A percentile compares a stretch with the other conserved stretches of the same genome.
Evolutionary conservation across 2,797 vertebrate genomes (phyloP).

Genomic region (Taenioides sp.): DNA sequence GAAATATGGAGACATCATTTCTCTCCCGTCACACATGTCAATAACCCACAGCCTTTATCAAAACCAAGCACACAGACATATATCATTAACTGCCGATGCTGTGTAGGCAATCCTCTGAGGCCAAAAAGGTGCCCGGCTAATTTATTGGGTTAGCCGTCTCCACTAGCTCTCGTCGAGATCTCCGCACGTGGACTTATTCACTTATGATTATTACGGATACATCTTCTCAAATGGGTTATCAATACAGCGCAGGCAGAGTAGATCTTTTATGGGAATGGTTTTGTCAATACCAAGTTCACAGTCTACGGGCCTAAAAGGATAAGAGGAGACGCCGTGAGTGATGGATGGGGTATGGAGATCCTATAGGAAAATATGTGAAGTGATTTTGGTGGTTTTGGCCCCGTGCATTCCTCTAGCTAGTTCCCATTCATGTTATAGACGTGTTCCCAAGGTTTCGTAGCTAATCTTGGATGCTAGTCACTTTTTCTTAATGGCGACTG

Average conservation of each 20-base stretch:
- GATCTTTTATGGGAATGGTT: constrained; percentile 80
- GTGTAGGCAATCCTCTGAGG: constrained; percentile 73
- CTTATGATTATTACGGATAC: constrained; percentile 89
- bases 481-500: not conserved
- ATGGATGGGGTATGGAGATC: constrained; percentile 66
- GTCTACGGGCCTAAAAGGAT: constrained; percentile 80
- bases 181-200: constrained; percentile 75
- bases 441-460: constrained; percentile 43
- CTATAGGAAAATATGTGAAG: constrained; percentile 73
- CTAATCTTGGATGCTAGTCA: not conserved
- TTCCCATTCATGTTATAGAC: constrained; percentile 26
- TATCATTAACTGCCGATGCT: constrained; percentile 69
- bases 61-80: constrained; percentile 66
- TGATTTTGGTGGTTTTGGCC: constrained; percentile 63
- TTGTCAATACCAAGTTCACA: constrained; percentile 85
- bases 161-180: constrained; percentile 63
- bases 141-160: constrained; percentile 60
- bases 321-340: constrained; percentile 58
- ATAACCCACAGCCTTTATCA: constrained; percentile 71
- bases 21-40: constrained; percentile 53
- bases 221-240: constrained; percentile 83
- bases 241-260: constrained; percentile 77
- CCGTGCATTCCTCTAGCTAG: constrained; percentile 30
- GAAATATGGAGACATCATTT: constrained; percentile 66
- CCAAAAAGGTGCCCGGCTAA: constrained; percentile 58